Evolutionary conservation across 92 coral and sea anemone genomes (phyloP), one percentile per base, ranked within the genome.

Genomic region (Phenganax marumi): DNA sequence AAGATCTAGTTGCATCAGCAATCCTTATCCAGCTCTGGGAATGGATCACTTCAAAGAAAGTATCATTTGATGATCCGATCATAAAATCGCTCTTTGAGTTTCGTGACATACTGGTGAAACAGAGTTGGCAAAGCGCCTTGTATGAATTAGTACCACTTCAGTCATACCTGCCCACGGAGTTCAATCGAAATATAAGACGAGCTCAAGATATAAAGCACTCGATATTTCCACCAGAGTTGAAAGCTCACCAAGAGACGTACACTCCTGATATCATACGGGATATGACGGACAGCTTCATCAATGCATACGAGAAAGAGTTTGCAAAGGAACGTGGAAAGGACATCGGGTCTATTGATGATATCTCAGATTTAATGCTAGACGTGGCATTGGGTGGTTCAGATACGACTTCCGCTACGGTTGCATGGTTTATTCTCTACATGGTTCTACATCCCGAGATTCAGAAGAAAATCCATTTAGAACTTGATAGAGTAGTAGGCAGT

Each of bases 401-500:
- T 48, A 89, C 92, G 18, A 78, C 88, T 8, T 60, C 87, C 17
- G 78, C 89, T 21, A 61, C 86, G 0, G 50, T 89, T 16, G 47
- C 46, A 7, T 89, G 92, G 92, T 65, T 83, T 17, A 69, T 86
- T 39, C 46, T 72, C 24, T 86, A 82, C 70, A 69, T 89, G 54
- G 75, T 86, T 0, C 73, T 71, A 19, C 12, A 85, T 62, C 91
- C 91, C 16, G 79, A 75, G 13, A 21, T 85, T 10, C 91, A 89
- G 78, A 87, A 46, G 0, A 86, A 68, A 62, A 55, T 89, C 12
- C 86, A 89, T 19, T 56, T 50, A n/a, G 90, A 89, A 73, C 81
- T 89, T 8, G 92, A 89, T 86, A 26, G 79, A 17, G 90, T 83
- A 39, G 48, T 89, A 8, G 92, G 90, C 21, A 77, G 33, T 21